Conservation (phyloP, 1,140 invertebrate genomes). For the Heliothis subflexa region DNA sequence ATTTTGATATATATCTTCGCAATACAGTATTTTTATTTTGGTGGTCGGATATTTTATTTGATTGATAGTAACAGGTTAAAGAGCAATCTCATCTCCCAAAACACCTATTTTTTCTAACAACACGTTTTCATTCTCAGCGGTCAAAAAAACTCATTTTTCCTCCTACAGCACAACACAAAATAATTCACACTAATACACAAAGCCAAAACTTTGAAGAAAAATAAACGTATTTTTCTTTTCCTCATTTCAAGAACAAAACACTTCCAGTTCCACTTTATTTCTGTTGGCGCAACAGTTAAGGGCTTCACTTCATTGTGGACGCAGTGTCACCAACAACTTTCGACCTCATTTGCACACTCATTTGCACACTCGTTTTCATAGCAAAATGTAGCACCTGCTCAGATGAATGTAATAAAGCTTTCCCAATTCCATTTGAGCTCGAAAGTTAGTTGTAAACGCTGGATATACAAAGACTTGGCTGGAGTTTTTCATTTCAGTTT, state of each 20-base stretch:
- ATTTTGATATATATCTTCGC: too few relatives aligned
- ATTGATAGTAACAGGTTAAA: too few relatives aligned
- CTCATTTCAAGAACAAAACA: not conserved
- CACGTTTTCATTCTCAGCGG: too few relatives aligned
- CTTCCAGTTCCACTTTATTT: slow-evolving; percentile 38
- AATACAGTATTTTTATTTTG: too few relatives aligned
- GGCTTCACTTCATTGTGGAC: slow-evolving; percentile 48
- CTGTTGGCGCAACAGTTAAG: slow-evolving; percentile 53
- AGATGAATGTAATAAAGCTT: slow-evolving; percentile 50
- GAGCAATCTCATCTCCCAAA: too few relatives aligned
- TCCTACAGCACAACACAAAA: too few relatives aligned
- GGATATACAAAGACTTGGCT: slow-evolving; percentile 19
- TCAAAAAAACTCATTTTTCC: too few relatives aligned
- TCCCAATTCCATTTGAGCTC: slow-evolving; percentile 42
- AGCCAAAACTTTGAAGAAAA: too few relatives aligned
- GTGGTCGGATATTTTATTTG: too few relatives aligned
- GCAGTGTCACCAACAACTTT: slow-evolving; percentile 54
- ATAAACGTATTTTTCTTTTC: not conserved
- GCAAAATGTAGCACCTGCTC: slow-evolving; percentile 46
- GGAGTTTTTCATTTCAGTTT: slow-evolving; percentile 15
- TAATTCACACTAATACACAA: too few relatives aligned
- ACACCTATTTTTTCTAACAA: too few relatives aligned
- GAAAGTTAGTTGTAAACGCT: slow-evolving; percentile 24
- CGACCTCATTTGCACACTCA: slow-evolving; percentile 58
- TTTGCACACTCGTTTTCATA: slow-evolving; percentile 56